Evolutionary conservation across 2,113 vertebrate genomes (phyloP).

Genomic region (Haemorhous mexicanus): DNA sequence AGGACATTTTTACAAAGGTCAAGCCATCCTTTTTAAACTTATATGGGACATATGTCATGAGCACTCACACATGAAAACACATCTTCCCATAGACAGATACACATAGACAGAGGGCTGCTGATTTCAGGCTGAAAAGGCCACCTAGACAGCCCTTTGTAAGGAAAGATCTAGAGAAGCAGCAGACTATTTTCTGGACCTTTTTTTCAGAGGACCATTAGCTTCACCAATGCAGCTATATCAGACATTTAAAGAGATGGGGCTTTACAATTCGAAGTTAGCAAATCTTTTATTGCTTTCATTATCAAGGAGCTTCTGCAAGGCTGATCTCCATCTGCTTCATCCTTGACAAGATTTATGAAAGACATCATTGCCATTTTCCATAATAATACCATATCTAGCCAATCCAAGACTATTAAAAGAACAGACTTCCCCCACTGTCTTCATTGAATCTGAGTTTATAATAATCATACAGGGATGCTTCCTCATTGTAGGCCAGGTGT

Average conservation of each 20-base stretch:
- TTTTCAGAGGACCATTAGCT: not conserved
- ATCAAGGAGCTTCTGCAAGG: not conserved
- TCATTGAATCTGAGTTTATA: not conserved
- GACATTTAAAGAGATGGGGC: not conserved
- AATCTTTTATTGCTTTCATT: not conserved
- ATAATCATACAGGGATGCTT: not conserved
- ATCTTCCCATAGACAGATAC: not conserved
- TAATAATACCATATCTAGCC: not conserved
- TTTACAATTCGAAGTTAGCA: not conserved
- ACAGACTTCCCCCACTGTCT: not conserved
- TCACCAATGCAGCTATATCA: not conserved
- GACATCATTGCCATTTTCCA: not conserved
- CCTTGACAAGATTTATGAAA: constrained; percentile 15
- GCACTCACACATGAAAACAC: not conserved
- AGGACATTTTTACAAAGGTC: not conserved
- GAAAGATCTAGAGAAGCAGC: not conserved
- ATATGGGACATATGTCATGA: not conserved
- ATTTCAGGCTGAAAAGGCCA: not conserved
- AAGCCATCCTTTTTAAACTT: not conserved
- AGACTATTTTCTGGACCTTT: not conserved
- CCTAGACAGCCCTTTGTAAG: not conserved
- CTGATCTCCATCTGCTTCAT: constrained; percentile 26
- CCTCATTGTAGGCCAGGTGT: not conserved
- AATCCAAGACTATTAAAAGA: not conserved
- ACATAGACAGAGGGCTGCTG: not conserved